Evolutionary conservation across 2,797 vertebrate species (phyloP).

Genomic region (Eidolon dupreanum): DNA sequence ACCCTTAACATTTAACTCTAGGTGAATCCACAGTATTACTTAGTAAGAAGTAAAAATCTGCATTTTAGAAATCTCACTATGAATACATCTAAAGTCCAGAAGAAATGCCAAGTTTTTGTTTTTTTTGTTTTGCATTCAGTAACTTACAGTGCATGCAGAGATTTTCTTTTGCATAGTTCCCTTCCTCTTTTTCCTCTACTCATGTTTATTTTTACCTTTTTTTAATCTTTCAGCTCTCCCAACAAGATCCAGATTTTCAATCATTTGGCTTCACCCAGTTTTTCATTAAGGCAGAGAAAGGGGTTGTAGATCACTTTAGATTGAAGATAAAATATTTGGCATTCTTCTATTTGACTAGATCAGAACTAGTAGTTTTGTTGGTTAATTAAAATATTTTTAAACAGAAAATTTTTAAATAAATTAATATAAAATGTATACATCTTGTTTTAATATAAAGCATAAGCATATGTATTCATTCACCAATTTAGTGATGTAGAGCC

Average conservation of each 20-base stretch:
- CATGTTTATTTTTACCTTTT: neutral
- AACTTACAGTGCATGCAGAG: neutral
- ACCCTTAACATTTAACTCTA: neutral
- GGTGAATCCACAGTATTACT: neutral
- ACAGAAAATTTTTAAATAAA: neutral
- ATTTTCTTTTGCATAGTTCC: neutral
- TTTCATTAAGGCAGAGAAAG: neutral
- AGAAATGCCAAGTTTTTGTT: neutral
- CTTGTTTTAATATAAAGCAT: conserved; percentile 4
- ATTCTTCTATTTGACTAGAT: neutral
- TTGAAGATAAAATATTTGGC: neutral
- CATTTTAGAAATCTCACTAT: neutral
- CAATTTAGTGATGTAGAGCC: neutral
- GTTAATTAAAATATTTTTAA: conserved; percentile 26
- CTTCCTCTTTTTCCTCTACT: neutral
- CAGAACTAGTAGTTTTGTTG: neutral
- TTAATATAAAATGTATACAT: neutral
- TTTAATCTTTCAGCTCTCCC: neutral
- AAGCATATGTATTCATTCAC: neutral
- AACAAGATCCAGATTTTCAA: neutral
- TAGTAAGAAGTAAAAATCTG: neutral
- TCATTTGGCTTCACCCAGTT: neutral
- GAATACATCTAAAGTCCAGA: neutral
- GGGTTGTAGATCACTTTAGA: neutral
- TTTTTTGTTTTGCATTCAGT: neutral